Conservation (phyloP, 2,888 invertebrate genomes). For the Latrodectus hesperus region DNA sequence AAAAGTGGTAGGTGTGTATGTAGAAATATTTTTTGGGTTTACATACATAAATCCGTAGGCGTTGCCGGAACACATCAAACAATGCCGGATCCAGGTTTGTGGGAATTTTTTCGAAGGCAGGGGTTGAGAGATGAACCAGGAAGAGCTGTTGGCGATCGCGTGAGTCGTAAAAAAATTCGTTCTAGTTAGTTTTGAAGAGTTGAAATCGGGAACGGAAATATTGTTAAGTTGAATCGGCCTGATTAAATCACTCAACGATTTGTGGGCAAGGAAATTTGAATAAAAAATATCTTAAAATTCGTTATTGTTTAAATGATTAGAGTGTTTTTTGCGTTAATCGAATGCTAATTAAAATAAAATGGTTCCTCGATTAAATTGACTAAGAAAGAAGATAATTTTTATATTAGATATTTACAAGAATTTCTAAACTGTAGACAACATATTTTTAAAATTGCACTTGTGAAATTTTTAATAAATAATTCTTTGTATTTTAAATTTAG, state of each 20-base stretch:
- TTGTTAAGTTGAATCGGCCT: background rate
- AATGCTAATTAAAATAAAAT: too few species aligned
- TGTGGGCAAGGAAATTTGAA: too few species aligned
- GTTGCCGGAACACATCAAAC: slow-evolving; percentile 51
- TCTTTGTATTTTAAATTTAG: too few species aligned
- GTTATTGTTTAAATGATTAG: too few species aligned
- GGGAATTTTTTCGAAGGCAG: slow-evolving; percentile 1
- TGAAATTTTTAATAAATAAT: too few species aligned
- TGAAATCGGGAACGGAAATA: slow-evolving; percentile 39
- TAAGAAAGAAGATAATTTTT: too few species aligned
- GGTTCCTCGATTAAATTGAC: too few species aligned
- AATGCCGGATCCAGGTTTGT: slow-evolving; percentile 46
- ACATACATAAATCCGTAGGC: slow-evolving; percentile 29
- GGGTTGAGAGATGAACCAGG: slow-evolving; percentile 13
- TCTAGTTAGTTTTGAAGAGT: slow-evolving; percentile 11
- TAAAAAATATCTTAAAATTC: too few species aligned
- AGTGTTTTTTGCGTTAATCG: too few species aligned
- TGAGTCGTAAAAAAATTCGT: slow-evolving; percentile 12
- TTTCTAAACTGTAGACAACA: too few species aligned
- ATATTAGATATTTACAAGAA: too few species aligned
- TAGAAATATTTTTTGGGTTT: background rate
- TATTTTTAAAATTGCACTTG: too few species aligned
- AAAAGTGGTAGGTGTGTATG: background rate
- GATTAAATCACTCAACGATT: background rate
- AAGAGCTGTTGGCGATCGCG: slow-evolving; percentile 23